These are phyloP conservation scores for Lutjanus campechanus DNA, from an alignment of 2,797 vertebrate genomes.

Conservation along the genomic window DNA sequence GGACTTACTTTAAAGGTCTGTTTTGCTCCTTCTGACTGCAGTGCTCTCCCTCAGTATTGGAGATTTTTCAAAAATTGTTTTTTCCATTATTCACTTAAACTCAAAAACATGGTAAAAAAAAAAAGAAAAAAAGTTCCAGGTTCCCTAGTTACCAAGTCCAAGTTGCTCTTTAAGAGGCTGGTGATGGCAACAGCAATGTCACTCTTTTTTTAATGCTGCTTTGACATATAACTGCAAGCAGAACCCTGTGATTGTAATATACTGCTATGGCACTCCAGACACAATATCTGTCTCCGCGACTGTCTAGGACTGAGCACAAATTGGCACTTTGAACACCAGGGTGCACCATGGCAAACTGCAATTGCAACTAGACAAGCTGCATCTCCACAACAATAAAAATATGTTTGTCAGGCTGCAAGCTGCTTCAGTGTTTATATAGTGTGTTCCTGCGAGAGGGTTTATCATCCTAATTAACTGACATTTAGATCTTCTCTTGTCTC, in stretches of 20 bases:
- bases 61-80: no score
- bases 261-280: conserved; percentile 35
- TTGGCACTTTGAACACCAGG: conserved; percentile 66
- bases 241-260: conserved; percentile 46
- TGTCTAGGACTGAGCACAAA: conserved; percentile 42
- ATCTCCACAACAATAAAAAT: conserved; percentile 37
- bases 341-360: conserved; percentile 49
- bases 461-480: conserved; percentile 55
- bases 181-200: conserved; percentile 2
- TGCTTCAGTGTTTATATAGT: conserved; percentile 30
- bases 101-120: no score
- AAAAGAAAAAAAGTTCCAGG: no score
- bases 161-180: background rate
- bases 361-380: conserved; percentile 26
- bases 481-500: conserved; percentile 42
- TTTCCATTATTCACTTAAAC: no score
- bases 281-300: conserved; percentile 42
- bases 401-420: conserved; percentile 36
- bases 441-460: conserved; percentile 21
- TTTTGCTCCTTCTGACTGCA: no score
- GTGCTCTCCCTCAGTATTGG: no score
- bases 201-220: background rate
- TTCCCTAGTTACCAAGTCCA: no score
- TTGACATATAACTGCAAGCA: conserved; percentile 23
- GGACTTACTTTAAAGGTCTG: no score